These are phyloP conservation scores for Frankliniella fusca DNA, from an alignment of 2,888 invertebrate genomes.

Conservation along the genomic window DNA sequence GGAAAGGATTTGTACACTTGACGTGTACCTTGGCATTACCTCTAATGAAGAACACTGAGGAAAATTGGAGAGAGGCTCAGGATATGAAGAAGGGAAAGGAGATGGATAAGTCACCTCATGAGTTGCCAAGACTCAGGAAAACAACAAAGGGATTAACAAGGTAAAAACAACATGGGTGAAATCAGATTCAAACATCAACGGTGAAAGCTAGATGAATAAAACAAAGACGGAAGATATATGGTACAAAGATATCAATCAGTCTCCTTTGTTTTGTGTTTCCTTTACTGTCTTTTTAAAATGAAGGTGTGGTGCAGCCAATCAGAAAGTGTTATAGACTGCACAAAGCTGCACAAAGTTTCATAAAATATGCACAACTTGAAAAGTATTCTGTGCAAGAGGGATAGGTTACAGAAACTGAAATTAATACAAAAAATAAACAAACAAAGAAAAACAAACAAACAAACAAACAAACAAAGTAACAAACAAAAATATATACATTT, in stretches of 20 bases:
- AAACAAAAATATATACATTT: not conserved
- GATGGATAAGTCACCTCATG: conserved; percentile 18
- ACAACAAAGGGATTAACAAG: not conserved
- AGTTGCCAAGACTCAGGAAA: conserved; percentile 18
- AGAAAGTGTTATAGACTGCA: no score
- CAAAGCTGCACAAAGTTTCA: not conserved
- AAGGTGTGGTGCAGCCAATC: not conserved
- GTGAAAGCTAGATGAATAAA: not conserved
- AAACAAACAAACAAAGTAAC: not conserved
- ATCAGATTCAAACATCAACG: not conserved
- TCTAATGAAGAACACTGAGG: conserved; percentile 23
- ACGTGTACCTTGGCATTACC: not conserved
- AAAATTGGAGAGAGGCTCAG: not conserved
- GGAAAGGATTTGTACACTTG: conserved; percentile 29
- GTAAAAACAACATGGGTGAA: no score
- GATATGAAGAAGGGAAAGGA: not conserved
- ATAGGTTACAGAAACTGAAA: no score
- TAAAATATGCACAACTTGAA: not conserved
- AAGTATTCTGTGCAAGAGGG: no score
- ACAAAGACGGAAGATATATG: not conserved
- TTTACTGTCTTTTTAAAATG: conserved; percentile 3
- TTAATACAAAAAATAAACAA: not conserved
- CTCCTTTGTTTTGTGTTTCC: no score
- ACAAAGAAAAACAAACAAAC: not conserved
- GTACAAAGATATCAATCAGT: no score